Evolutionary conservation across 2,797 vertebrate species (phyloP).

Genomic region (Propithecus perrieri): DNA sequence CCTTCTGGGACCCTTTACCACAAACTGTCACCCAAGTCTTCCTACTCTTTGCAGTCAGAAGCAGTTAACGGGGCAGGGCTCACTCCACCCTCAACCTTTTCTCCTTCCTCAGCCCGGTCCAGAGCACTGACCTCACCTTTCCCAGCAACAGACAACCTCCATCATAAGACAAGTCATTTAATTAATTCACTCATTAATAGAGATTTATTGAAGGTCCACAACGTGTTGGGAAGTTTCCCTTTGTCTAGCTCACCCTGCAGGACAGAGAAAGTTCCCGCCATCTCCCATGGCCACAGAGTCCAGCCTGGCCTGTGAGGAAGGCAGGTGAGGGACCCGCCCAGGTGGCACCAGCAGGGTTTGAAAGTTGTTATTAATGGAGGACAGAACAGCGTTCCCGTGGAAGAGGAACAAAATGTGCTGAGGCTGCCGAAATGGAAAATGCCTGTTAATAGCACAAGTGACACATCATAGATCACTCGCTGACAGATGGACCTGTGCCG

Average conservation of each 20-base stretch:
- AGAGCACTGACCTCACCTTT: neutral
- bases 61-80: neutral
- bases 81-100: neutral
- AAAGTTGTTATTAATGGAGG: conserved; percentile 49
- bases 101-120: neutral
- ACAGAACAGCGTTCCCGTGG: neutral
- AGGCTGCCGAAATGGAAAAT: conserved; percentile 55
- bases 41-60: neutral
- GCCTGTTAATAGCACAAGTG: conserved; percentile 63
- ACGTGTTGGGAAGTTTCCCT: neutral
- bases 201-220: neutral
- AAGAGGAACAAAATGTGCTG: conserved; percentile 53
- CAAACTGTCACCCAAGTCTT: neutral
- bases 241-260: neutral
- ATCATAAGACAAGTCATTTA: neutral
- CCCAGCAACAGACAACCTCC: neutral
- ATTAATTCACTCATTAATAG: neutral
- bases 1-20: neutral
- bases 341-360: neutral
- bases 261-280: neutral
- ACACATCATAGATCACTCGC: conserved; percentile 42
- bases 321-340: neutral
- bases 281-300: neutral
- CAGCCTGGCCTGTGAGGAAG: neutral
- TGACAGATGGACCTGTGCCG: neutral